These are phyloP conservation scores for Mylabris phalerata DNA, from an alignment of 1,140 invertebrate genomes.

Conservation along the genomic window DNA sequence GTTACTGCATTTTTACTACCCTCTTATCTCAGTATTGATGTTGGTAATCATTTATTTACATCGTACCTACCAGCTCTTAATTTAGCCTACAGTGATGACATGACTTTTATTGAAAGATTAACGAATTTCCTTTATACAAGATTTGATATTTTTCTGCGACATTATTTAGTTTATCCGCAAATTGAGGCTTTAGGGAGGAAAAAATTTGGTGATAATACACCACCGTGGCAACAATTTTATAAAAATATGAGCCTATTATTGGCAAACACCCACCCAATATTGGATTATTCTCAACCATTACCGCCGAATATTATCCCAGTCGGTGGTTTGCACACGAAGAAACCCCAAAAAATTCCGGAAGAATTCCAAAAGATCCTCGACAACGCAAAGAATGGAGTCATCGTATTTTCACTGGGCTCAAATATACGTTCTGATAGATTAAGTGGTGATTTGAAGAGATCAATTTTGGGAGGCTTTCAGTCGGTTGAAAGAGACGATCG, in stretches of 20 bases:
- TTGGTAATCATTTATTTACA: background rate
- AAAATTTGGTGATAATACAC: conserved; percentile 18
- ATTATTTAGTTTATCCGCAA: no score
- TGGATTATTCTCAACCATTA: conserved; percentile 42
- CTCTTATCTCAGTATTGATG: background rate
- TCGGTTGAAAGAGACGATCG: conserved; percentile 17
- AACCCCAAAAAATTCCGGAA: conserved; percentile 25
- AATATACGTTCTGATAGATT: conserved; percentile 22
- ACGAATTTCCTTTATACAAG: no score
- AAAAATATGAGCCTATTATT: conserved; percentile 31
- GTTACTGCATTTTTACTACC: conserved; percentile 7
- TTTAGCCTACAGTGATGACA: conserved; percentile 3
- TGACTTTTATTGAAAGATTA: no score
- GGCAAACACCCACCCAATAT: conserved; percentile 43
- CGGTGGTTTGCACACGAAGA: conserved; percentile 47
- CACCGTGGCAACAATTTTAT: conserved; percentile 15
- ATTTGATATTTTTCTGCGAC: no score
- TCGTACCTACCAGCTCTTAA: conserved; percentile 2
- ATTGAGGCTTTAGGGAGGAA: background rate
- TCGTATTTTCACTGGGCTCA: conserved; percentile 27
- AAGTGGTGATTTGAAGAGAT: conserved; percentile 8
- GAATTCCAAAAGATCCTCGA: conserved; percentile 15
- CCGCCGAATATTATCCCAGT: conserved; percentile 49
- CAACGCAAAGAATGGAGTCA: conserved; percentile 26
- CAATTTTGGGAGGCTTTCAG: conserved; percentile 18